Evolutionary conservation across 2,797 vertebrate genomes (phyloP).

Genomic region (Syngnathus rostellatus): DNA sequence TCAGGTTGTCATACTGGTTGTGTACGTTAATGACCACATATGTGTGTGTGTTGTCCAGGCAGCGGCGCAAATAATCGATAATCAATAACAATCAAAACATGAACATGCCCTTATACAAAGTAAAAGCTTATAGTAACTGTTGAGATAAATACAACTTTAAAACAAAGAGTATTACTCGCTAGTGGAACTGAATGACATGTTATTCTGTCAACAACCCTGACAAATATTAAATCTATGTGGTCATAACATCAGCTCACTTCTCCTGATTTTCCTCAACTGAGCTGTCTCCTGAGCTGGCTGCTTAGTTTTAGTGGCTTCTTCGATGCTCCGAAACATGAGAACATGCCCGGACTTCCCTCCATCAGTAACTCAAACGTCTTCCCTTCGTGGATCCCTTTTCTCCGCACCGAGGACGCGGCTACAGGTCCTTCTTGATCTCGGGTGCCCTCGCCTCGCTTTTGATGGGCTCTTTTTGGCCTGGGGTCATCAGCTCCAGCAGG

Average conservation of each 20-base stretch:
- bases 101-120: not conserved
- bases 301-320: not conserved
- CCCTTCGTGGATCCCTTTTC: constrained; percentile 13
- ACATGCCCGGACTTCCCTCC: not conserved
- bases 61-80: not conserved
- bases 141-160: not conserved
- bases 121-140: not conserved
- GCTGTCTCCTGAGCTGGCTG: constrained; percentile 12
- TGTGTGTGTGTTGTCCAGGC: not conserved
- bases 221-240: constrained; percentile 24
- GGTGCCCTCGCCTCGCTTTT: constrained; percentile 33
- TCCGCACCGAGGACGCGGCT: constrained; percentile 18
- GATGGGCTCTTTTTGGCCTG: constrained; percentile 39
- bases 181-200: not conserved
- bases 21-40: not conserved
- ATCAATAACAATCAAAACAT: not conserved
- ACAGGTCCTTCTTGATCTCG: constrained; percentile 64
- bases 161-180: no score
- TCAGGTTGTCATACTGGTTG: no score
- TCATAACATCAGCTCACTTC: constrained; percentile 18
- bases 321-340: not conserved
- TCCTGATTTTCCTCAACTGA: not conserved
- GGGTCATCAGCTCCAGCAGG: constrained; percentile 68
- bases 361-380: constrained; percentile 5
- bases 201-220: not conserved